These are phyloP conservation scores for Trichonephila inaurata DNA, from an alignment of 1,140 invertebrate species.

Conservation along the genomic window DNA sequence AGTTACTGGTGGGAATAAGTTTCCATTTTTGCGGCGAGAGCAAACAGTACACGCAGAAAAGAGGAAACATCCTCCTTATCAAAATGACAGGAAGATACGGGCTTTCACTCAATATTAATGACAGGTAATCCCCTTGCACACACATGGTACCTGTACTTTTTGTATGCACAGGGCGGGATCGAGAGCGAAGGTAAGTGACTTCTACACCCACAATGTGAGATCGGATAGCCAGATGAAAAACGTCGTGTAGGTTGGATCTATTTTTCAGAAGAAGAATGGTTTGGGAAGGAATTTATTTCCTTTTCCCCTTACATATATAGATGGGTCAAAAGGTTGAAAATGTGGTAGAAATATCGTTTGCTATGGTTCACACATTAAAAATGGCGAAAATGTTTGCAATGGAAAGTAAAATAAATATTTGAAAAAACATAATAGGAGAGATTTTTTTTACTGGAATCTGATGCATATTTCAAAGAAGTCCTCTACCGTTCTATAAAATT, in stretches of 20 bases:
- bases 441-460: no score
- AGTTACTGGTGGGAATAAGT: background rate
- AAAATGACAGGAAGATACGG: slow-evolving; percentile 29
- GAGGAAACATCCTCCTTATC: slow-evolving; percentile 21
- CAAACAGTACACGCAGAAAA: background rate
- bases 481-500: no score
- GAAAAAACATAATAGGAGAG: no score
- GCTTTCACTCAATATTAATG: slow-evolving; percentile 44
- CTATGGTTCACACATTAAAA: no score
- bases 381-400: no score
- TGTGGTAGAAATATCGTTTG: no score
- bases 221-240: slow-evolving; percentile 20
- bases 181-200: slow-evolving; percentile 14
- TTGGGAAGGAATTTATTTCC: no score
- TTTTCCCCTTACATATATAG: no score
- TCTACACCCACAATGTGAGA: slow-evolving; percentile 19
- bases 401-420: no score
- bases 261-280: background rate
- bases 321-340: no score
- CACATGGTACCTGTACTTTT: slow-evolving; percentile 25
- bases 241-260: background rate
- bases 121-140: slow-evolving; percentile 45
- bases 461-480: no score
- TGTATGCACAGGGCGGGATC: slow-evolving; percentile 9
- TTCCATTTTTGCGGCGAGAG: background rate